phyloP scores from a whole-genome alignment of 2,113 vertebrate species.

The Genyomyrus donnyi region DNA sequence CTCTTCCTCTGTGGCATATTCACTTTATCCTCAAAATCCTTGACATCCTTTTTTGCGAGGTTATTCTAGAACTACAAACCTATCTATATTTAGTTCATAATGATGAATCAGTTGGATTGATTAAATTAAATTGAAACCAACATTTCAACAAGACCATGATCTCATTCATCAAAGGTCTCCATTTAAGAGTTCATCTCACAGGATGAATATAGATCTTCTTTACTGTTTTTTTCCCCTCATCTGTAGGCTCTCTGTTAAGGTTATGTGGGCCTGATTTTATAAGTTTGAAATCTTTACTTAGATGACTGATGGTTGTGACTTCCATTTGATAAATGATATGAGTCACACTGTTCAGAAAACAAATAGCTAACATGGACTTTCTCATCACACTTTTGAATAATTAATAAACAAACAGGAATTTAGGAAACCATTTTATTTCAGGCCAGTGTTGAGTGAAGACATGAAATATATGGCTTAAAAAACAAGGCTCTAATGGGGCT shows the following conservation, averaged over 20 bases:
- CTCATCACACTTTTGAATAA: neutral
- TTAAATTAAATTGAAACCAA: slow-evolving; percentile 42
- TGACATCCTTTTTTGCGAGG: slow-evolving; percentile 48
- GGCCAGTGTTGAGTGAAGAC: neutral
- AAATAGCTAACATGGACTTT: neutral
- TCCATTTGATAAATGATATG: neutral
- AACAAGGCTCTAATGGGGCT: neutral
- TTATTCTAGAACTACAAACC: slow-evolving; percentile 35
- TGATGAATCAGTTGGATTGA: slow-evolving; percentile 36
- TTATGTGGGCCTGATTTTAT: slow-evolving; percentile 1
- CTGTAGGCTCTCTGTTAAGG: neutral
- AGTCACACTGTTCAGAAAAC: neutral
- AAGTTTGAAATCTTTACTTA: neutral
- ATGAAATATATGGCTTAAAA: neutral
- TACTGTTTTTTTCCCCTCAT: neutral
- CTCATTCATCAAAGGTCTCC: slow-evolving; percentile 21
- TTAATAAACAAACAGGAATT: neutral
- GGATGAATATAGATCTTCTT: slow-evolving; percentile 11
- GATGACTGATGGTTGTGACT: neutral
- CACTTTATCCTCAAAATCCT: slow-evolving; percentile 45
- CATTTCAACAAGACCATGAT: slow-evolving; percentile 23
- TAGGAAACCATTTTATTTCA: neutral
- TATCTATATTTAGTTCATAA: slow-evolving; percentile 41
- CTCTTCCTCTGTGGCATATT: slow-evolving; percentile 21
- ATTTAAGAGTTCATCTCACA: slow-evolving; percentile 17